phyloP scores from a whole-genome alignment of 2,797 vertebrate genomes.

The Diglossa cyanea region DNA sequence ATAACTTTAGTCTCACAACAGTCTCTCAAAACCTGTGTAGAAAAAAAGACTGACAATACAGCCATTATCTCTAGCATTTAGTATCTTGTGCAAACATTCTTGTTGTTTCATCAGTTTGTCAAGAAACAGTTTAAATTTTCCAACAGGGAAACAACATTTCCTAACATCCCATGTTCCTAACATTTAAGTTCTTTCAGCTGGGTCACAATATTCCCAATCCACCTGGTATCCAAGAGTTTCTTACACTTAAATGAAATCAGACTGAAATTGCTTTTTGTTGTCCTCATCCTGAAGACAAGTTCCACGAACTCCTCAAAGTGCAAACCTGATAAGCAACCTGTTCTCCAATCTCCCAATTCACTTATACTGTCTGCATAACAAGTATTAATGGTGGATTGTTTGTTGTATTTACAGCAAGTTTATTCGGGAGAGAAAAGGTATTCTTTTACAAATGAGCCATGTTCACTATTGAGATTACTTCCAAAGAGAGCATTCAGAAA shows the following conservation, averaged over 20 bases:
- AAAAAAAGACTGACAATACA: not conserved
- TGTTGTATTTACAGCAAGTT: constrained; percentile 26
- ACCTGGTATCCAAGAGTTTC: not conserved
- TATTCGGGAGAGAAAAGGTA: constrained; percentile 7
- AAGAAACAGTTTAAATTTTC: not conserved
- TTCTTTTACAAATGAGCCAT: constrained; percentile 58
- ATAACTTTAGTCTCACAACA: not conserved
- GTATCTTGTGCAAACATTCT: not conserved
- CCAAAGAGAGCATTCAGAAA: constrained; percentile 58
- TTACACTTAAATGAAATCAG: not conserved
- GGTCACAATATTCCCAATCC: not conserved
- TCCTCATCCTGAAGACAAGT: not conserved
- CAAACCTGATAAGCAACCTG: not conserved
- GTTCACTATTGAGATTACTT: constrained; percentile 53
- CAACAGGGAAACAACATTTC: not conserved
- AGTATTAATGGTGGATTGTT: not conserved
- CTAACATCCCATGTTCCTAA: not conserved
- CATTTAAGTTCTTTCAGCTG: not conserved
- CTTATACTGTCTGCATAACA: not conserved
- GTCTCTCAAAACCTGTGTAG: not conserved
- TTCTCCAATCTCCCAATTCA: not conserved
- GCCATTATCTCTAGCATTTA: not conserved
- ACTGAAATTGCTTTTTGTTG: not conserved
- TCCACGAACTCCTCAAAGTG: not conserved
- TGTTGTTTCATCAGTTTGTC: not conserved